Conservation (phyloP, 35 echinoderm and acorn worm species). For the Antedon bifida region DNA sequence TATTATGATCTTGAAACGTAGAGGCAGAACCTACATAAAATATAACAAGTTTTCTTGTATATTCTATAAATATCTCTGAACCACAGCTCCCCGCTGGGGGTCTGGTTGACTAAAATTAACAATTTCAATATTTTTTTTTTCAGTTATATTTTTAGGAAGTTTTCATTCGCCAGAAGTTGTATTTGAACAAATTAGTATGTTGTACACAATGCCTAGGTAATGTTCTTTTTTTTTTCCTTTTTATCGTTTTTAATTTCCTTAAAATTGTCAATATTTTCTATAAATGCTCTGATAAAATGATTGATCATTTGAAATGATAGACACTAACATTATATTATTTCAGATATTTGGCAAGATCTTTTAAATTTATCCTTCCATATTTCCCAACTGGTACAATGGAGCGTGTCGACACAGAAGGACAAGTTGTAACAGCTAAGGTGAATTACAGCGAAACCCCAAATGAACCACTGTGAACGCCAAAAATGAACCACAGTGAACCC, state of each 20-base stretch:
- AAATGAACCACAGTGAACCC: too few species aligned
- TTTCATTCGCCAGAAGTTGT: constrained; percentile 83
- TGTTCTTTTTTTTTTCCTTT: neutral
- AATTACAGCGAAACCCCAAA: neutral
- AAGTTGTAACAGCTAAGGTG: constrained; percentile 94
- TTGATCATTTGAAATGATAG: too few species aligned
- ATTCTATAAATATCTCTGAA: neutral
- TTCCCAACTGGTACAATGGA: constrained; percentile 99
- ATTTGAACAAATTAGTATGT: constrained; percentile 90
- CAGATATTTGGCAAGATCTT: constrained; percentile 89
- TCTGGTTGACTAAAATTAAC: too few species aligned
- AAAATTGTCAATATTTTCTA: too few species aligned
- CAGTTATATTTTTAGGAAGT: constrained; percentile 93
- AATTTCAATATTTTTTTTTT: constrained; percentile 9
- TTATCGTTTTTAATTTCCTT: too few species aligned
- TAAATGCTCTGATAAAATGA: too few species aligned
- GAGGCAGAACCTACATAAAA: neutral
- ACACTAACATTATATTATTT: neutral
- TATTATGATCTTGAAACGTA: neutral
- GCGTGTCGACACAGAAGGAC: constrained; percentile 84
- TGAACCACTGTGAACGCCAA: neutral
- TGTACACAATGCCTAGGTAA: constrained; percentile 92
- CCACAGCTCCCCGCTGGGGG: too few species aligned
- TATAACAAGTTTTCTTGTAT: neutral
- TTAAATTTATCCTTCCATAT: constrained; percentile 89